Percentiles rank a stretch among this genome's conserved stretches.
phyloP scores from a whole-genome alignment of 2,113 vertebrate species.

The Steatornis caripensis region DNA sequence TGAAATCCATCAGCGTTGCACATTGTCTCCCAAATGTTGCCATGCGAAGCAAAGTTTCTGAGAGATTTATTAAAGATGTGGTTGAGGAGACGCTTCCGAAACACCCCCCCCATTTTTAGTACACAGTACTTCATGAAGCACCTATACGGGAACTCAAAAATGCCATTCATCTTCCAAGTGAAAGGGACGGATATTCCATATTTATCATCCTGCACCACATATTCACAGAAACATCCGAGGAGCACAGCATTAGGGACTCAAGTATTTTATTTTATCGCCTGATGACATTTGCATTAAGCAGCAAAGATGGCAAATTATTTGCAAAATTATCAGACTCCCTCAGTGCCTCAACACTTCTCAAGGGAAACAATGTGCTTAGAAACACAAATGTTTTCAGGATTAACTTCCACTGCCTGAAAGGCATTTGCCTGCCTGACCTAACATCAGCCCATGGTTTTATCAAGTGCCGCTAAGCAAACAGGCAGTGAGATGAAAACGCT shows the following conservation, averaged over 20 bases:
- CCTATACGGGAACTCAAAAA: neutral
- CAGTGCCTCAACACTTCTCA: neutral
- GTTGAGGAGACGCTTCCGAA: neutral
- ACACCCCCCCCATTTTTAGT: neutral
- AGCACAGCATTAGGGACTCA: neutral
- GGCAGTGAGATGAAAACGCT: accelerated
- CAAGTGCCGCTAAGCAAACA: neutral
- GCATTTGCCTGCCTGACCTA: neutral
- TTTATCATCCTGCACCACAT: neutral
- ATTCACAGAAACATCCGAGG: neutral
- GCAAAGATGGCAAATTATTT: neutral
- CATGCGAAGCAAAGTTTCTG: neutral
- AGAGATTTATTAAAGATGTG: neutral
- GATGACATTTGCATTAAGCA: neutral
- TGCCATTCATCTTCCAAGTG: neutral
- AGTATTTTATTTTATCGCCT: neutral
- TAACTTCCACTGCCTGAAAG: neutral
- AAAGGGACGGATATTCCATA: neutral
- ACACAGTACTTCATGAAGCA: neutral
- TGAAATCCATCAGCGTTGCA: neutral
- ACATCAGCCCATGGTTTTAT: neutral
- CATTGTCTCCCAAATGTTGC: neutral
- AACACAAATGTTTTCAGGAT: neutral
- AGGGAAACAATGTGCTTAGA: neutral
- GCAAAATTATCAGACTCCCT: neutral